These are phyloP conservation scores for Vidua macroura DNA, from an alignment of 2,113 vertebrate genomes.

Conservation along the genomic window DNA sequence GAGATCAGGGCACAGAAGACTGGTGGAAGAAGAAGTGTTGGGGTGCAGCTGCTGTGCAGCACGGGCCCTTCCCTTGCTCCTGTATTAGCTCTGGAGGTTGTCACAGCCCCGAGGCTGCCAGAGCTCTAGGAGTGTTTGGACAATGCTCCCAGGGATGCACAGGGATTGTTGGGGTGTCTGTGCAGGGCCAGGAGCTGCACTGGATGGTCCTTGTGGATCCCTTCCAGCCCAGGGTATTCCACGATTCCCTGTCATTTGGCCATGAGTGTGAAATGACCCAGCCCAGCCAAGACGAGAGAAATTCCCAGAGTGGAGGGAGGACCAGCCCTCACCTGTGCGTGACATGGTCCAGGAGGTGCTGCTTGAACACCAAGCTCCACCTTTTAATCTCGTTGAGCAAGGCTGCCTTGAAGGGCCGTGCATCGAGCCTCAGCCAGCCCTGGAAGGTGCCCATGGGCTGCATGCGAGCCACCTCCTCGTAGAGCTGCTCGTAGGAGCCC, in stretches of 20 bases:
- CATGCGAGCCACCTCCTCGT: constrained; percentile 78
- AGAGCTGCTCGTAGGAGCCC: constrained; percentile 85
- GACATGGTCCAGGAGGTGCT: constrained; percentile 88
- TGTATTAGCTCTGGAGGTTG: background rate
- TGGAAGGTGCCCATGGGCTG: constrained; percentile 78
- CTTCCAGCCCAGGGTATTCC: background rate
- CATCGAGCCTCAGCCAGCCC: constrained; percentile 86
- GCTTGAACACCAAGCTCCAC: constrained; percentile 95
- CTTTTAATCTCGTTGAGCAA: constrained; percentile 86
- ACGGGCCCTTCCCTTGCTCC: background rate
- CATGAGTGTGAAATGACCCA: rapidly evolving
- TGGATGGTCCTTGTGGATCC: background rate
- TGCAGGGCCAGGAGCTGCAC: background rate
- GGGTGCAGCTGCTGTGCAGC: background rate
- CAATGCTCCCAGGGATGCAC: background rate
- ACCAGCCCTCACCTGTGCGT: constrained; percentile 81
- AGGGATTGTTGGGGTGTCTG: background rate
- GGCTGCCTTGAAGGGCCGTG: constrained; percentile 78
- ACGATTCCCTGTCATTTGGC: background rate
- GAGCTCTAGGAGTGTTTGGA: background rate
- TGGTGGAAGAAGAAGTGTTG: no score
- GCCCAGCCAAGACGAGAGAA: background rate
- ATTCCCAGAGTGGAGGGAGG: background rate
- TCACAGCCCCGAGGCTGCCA: background rate
- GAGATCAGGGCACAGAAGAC: background rate